Base-by-base conservation (phyloP, 2,797 vertebrate species). In the Crax fasciolata region DNA sequence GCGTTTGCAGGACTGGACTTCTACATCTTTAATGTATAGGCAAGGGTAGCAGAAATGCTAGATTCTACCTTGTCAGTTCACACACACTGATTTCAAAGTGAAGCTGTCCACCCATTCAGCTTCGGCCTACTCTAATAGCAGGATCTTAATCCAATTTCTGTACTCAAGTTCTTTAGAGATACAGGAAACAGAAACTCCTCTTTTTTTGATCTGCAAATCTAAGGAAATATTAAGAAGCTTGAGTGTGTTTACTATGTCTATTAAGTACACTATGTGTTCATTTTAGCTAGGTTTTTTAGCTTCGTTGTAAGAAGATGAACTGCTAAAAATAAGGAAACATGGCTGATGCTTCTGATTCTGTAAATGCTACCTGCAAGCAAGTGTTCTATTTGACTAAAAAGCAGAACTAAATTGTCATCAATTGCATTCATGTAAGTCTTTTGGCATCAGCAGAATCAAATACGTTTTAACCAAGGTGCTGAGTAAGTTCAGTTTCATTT, bases 251-350 rank as follows among this genome's bases (percentile, higher is more conserved):
- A 10, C 16, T 75, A 30, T 82, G 32, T 94, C 59, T 63, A 6
- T 35, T 41, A 89, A 73, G 8, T n/a, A 78, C 8, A 39, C 18
- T 6, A 73, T 67, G 66, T 32, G 8, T 73, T 57, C 44, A 41
- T 92, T 96, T 97, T 90, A 92, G 43, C 48, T 78, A 51, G 68
- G 93, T 75, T 84, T 65, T 49, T 82, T 77, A 87, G 39, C 61
- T 43, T 86, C 52, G 75, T 94, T 89, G 30, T 68, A 35, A 63
- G 48, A 43, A 72, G 57, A 55, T 75, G 10, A 82, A 49, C 17
- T n/a, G 30, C 12, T 21, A 61, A 51, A 76, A 72, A 51, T 46
- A 49, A 1, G 13, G 58, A 84, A 80, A 11, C 25, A 55, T 41
- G 19, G 10, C 35, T 81, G 38, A 24, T 89, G 39, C 32, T 43